Conservation (phyloP, 2,888 invertebrate genomes). For the Alsophila aescularia region DNA sequence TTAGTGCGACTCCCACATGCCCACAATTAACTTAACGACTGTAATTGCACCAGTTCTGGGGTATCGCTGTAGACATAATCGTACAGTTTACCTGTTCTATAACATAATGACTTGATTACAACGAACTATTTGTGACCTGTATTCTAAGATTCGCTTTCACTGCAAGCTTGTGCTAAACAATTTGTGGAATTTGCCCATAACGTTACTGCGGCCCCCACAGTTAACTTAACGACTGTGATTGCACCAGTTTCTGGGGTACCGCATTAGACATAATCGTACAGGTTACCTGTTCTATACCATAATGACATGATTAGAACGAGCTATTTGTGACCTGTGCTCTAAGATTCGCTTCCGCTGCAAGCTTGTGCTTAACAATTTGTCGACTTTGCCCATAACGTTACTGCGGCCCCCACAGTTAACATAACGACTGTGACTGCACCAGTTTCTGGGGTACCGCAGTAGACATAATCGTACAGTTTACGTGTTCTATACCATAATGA, state of each 20-base stretch:
- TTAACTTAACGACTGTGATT: conserved; percentile 55
- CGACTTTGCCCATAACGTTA: conserved; percentile 41
- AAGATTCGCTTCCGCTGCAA: not conserved
- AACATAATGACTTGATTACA: too few species aligned
- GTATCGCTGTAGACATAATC: too few species aligned
- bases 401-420: conserved; percentile 48
- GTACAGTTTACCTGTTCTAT: too few species aligned
- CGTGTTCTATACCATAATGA: conserved; percentile 4
- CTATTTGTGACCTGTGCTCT: too few species aligned
- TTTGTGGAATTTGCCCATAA: conserved; percentile 39
- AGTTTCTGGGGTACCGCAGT: conserved; percentile 26
- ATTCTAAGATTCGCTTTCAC: not conserved
- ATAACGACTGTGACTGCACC: conserved; percentile 50
- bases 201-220: conserved; percentile 43
- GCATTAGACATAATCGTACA: too few species aligned
- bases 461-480: conserved; percentile 11
- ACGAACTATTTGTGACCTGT: too few species aligned
- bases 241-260: conserved; percentile 26
- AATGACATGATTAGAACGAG: too few species aligned
- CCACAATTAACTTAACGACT: too few species aligned
- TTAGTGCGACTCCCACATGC: too few species aligned
- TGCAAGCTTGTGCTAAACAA: too few species aligned
- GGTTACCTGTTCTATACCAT: conserved; percentile 9
- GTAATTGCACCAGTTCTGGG: too few species aligned
- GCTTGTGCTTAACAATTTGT: too few species aligned